phyloP scores from a whole-genome alignment of 2,888 invertebrate genomes.

The Plebejus melissa region DNA sequence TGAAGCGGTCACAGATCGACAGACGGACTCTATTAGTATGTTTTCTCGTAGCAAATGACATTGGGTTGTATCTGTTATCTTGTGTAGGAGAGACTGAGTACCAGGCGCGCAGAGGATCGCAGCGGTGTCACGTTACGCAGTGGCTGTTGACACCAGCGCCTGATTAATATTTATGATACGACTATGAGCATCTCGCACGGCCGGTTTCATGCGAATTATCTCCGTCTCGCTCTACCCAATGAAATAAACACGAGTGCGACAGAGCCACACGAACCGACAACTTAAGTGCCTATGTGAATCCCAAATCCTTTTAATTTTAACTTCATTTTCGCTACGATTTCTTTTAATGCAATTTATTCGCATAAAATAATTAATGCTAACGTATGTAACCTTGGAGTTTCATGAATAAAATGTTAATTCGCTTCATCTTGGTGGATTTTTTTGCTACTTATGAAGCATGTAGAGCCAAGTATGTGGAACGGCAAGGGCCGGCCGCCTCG shows the following conservation, averaged over 20 bases:
- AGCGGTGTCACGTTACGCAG: slow-evolving; percentile 77
- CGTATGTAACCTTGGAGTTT: slow-evolving; percentile 23
- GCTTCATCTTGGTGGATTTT: slow-evolving; percentile 6
- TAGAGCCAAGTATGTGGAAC: slow-evolving; percentile 56
- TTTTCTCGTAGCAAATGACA: not conserved
- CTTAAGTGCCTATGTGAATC: slow-evolving; percentile 74
- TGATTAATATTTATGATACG: slow-evolving; percentile 80
- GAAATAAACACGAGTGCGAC: slow-evolving; percentile 43
- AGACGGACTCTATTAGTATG: not conserved
- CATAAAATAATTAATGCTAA: slow-evolving; percentile 24
- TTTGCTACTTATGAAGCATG: slow-evolving; percentile 8
- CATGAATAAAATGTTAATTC: slow-evolving; percentile 20
- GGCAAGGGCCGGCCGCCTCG: slow-evolving; percentile 64
- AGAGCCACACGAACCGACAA: slow-evolving; percentile 57
- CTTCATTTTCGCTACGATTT: slow-evolving; percentile 48
- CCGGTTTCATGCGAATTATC: slow-evolving; percentile 74
- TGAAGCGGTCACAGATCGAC: not conserved
- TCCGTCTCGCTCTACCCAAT: slow-evolving; percentile 60
- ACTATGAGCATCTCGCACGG: slow-evolving; percentile 76
- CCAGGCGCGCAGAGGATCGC: slow-evolving; percentile 71
- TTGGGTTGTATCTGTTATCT: slow-evolving; percentile 42
- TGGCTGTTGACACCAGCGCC: slow-evolving; percentile 80
- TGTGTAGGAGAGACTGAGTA: slow-evolving; percentile 53
- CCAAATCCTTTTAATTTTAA: slow-evolving; percentile 69
- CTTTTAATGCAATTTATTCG: slow-evolving; percentile 25